phyloP scores from a whole-genome alignment of 2,113 vertebrate genomes.

The Corydoras sp. region DNA sequence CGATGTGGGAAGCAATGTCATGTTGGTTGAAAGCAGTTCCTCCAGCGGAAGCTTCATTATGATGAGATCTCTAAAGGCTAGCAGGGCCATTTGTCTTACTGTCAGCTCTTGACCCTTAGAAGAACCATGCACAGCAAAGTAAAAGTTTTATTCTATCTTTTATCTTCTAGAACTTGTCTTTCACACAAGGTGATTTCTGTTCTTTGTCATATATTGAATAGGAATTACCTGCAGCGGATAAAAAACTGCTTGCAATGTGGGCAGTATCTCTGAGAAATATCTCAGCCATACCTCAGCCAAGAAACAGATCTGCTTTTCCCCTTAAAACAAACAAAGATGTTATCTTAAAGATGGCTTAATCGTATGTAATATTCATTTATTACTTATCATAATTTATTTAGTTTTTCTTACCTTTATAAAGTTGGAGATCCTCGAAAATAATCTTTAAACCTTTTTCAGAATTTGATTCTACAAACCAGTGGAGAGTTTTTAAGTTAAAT shows the following conservation, averaged over 20 bases:
- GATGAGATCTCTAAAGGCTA: constrained; percentile 88
- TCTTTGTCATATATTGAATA: constrained; percentile 13
- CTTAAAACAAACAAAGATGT: constrained; percentile 48
- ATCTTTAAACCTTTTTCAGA: constrained; percentile 73
- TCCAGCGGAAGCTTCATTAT: constrained; percentile 80
- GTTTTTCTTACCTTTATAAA: constrained; percentile 69
- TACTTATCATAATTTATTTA: neutral
- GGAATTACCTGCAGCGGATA: constrained; percentile 84
- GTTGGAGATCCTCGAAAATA: constrained; percentile 75
- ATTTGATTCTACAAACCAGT: constrained; percentile 70
- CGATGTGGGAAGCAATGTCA: constrained; percentile 87
- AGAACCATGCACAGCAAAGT: neutral
- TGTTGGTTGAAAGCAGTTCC: constrained; percentile 73
- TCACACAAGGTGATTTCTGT: neutral
- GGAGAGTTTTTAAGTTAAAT: too few relatives aligned
- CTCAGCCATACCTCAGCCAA: constrained; percentile 82
- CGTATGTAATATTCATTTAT: too few relatives aligned
- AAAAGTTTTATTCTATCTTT: neutral
- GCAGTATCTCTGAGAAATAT: constrained; percentile 90
- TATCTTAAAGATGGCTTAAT: too few relatives aligned
- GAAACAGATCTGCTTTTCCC: constrained; percentile 73
- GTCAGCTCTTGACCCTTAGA: constrained; percentile 87
- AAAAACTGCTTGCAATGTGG: constrained; percentile 92
- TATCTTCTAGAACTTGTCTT: too few relatives aligned
- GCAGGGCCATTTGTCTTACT: constrained; percentile 85